Percentiles rank a stretch among this genome's conserved stretches.
Evolutionary conservation across 2,797 vertebrate genomes (phyloP).

Genomic region (Ctenochaetus hawaiiensis): DNA sequence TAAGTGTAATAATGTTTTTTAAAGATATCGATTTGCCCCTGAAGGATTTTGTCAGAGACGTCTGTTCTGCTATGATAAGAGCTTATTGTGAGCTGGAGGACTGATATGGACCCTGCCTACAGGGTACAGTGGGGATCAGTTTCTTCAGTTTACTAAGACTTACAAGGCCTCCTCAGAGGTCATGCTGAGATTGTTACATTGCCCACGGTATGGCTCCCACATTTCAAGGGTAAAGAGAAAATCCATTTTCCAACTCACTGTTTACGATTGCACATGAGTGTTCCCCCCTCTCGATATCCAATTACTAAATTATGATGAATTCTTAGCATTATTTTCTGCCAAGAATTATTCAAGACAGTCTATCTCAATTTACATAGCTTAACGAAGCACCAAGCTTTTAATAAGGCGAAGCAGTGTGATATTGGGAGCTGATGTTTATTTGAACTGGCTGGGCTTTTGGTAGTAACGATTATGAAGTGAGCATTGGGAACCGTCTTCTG

Average conservation of each 20-base stretch:
- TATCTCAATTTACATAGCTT: constrained; percentile 76
- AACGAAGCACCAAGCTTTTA: constrained; percentile 76
- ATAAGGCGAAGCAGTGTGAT: constrained; percentile 68
- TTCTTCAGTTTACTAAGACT: constrained; percentile 71
- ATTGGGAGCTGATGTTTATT: constrained; percentile 75
- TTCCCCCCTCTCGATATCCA: constrained; percentile 60
- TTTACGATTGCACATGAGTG: constrained; percentile 64
- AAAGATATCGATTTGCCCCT: constrained; percentile 65
- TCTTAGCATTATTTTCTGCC: constrained; percentile 71
- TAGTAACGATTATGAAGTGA: constrained; percentile 83
- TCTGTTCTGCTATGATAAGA: constrained; percentile 77
- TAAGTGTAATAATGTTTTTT: constrained; percentile 63
- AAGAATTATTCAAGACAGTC: constrained; percentile 74
- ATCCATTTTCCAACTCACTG: constrained; percentile 68
- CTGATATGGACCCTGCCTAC: constrained; percentile 69
- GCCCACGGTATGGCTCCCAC: constrained; percentile 72
- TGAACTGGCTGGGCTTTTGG: constrained; percentile 75
- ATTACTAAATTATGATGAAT: constrained; percentile 80
- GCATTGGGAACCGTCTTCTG: constrained; percentile 64
- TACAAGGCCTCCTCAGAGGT: constrained; percentile 75
- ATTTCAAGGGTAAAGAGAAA: constrained; percentile 78
- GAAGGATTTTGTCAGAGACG: constrained; percentile 68
- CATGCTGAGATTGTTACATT: constrained; percentile 73
- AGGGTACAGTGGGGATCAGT: constrained; percentile 70
- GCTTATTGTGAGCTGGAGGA: constrained; percentile 69